A percentile compares a stretch with the other conserved stretches of the same genome.
phyloP scores from a whole-genome alignment of 2,797 vertebrate species.

The Eulemur albifrons region DNA sequence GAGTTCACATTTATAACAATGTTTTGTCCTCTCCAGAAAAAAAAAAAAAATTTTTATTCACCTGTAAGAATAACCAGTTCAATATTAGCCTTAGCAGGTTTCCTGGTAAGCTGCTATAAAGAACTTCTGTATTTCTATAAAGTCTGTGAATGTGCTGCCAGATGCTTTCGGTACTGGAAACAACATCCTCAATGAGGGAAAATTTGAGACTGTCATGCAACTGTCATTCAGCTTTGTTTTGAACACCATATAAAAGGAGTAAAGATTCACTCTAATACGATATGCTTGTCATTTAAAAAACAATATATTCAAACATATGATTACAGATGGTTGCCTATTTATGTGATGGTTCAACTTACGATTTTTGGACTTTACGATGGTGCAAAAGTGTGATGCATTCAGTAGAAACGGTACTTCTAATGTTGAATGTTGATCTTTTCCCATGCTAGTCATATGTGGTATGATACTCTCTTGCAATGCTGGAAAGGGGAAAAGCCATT shows the following conservation, averaged over 20 bases:
- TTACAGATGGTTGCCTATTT: background rate
- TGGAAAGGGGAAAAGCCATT: background rate
- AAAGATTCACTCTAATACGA: background rate
- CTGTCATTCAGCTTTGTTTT: background rate
- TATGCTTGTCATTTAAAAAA: background rate
- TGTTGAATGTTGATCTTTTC: background rate
- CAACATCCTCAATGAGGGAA: background rate
- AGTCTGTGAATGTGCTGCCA: background rate
- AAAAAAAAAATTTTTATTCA: slow-evolving; percentile 30
- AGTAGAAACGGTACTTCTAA: background rate
- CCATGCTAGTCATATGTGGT: background rate
- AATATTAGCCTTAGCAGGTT: slow-evolving; percentile 3
- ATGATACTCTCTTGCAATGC: background rate
- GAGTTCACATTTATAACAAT: slow-evolving; percentile 63
- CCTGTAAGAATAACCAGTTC: slow-evolving; percentile 40
- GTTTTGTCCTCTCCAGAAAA: slow-evolving; percentile 58
- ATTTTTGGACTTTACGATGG: background rate
- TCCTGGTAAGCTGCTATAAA: background rate
- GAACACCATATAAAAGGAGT: background rate
- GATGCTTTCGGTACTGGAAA: background rate
- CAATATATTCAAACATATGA: background rate
- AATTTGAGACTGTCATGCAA: background rate
- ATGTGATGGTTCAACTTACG: background rate
- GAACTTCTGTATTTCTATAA: background rate
- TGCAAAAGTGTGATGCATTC: background rate